Conservation (phyloP, 2,888 invertebrate genomes). For the Conistra vaccinii region DNA sequence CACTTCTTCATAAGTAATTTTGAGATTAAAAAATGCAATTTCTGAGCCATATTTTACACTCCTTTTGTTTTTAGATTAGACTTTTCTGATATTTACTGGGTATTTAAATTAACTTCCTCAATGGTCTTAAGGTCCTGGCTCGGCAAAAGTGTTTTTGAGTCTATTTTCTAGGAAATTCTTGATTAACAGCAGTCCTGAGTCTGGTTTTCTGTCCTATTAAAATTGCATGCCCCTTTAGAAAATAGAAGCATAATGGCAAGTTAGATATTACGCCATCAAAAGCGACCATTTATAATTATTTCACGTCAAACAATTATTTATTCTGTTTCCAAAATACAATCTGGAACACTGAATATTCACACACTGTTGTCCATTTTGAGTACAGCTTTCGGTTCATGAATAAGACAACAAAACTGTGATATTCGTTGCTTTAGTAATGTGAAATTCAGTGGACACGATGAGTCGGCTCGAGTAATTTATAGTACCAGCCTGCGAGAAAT, state of each 20-base stretch:
- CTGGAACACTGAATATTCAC: conserved; percentile 27
- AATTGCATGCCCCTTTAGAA: neutral
- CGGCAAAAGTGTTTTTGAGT: neutral
- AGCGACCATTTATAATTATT: conserved; percentile 12
- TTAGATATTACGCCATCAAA: neutral
- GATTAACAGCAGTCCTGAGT: neutral
- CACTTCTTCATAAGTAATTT: neutral
- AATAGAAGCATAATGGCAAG: neutral
- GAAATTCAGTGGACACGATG: conserved; percentile 51
- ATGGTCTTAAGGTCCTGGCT: neutral
- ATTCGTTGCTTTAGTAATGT: conserved; percentile 39
- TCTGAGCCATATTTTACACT: too few species aligned
- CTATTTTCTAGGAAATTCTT: too few species aligned
- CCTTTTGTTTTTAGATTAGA: too few species aligned
- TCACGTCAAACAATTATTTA: conserved; percentile 27
- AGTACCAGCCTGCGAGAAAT: conserved; percentile 36
- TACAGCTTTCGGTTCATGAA: conserved; percentile 33
- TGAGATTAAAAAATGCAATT: neutral
- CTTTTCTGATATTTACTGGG: neutral
- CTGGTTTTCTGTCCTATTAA: neutral
- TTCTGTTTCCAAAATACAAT: conserved; percentile 24
- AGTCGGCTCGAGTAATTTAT: conserved; percentile 56
- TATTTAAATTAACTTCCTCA: neutral
- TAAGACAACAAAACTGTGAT: conserved; percentile 36
- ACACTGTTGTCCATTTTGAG: conserved; percentile 18